Conservation (phyloP, 2,888 invertebrate species). For the Trissolcus japonicus region DNA sequence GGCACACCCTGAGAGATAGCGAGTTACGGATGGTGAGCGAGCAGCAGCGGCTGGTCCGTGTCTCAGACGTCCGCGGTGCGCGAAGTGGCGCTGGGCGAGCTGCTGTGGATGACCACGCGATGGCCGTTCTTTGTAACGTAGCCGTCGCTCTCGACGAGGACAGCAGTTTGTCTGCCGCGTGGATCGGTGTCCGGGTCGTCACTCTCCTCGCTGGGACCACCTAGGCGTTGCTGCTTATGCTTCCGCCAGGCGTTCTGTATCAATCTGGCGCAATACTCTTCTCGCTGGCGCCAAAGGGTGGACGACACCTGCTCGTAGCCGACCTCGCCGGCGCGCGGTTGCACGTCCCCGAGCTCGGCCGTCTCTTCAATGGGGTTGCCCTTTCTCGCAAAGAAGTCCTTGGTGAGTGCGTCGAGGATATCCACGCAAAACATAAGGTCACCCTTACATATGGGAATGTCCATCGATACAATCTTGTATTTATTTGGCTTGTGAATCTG, state of each 20-base stretch:
- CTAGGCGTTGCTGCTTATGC: conserved; percentile 84
- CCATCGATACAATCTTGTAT: conserved; percentile 99
- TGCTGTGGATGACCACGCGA: conserved; percentile 92
- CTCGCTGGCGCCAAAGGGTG: conserved; percentile 95
- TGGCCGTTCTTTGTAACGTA: conserved; percentile 91
- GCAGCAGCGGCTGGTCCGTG: conserved; percentile 58
- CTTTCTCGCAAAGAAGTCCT: conserved; percentile 98
- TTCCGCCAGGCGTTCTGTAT: conserved; percentile 97
- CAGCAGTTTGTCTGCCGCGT: conserved; percentile 84
- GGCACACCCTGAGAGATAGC: conserved; percentile 22
- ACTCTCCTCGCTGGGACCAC: conserved; percentile 78
- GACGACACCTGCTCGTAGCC: conserved; percentile 97
- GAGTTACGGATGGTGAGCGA: conserved; percentile 24
- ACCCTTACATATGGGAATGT: conserved; percentile 98
- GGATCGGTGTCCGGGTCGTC: conserved; percentile 75
- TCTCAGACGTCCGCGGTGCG: conserved; percentile 89
- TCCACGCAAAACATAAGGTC: conserved; percentile 99
- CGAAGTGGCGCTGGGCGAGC: conserved; percentile 90
- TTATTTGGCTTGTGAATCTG: conserved; percentile 99
- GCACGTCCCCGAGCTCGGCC: conserved; percentile 90
- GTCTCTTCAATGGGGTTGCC: conserved; percentile 96
- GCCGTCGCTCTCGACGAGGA: conserved; percentile 89
- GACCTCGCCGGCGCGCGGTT: conserved; percentile 88
- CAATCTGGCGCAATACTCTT: conserved; percentile 96
- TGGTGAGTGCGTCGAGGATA: conserved; percentile 97